These are phyloP conservation scores for Saimiri boliviensis DNA, from an alignment of 2,113 vertebrate species.

Conservation along the genomic window DNA sequence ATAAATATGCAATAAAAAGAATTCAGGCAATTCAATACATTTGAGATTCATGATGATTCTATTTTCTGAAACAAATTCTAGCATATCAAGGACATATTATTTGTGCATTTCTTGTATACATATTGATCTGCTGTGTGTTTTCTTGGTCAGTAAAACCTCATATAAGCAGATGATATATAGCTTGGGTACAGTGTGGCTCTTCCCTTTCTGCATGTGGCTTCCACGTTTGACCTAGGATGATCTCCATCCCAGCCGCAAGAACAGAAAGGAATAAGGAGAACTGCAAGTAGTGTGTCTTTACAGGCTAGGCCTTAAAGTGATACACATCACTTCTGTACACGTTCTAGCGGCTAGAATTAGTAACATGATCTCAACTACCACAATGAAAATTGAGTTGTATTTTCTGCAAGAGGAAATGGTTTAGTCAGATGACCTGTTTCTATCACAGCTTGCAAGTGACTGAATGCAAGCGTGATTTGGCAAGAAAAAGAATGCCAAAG, in stretches of 20 bases:
- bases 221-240: background rate
- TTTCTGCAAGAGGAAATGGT: background rate
- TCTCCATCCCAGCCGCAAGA: background rate
- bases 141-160: background rate
- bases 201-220: background rate
- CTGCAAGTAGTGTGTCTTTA: background rate
- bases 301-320: background rate
- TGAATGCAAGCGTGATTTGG: background rate
- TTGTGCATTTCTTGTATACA: background rate
- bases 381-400: background rate
- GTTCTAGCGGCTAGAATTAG: background rate
- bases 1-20: background rate
- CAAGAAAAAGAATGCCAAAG: background rate
- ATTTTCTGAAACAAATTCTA: background rate
- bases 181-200: background rate
- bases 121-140: background rate
- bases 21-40: background rate
- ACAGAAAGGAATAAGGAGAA: background rate
- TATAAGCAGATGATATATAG: background rate
- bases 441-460: background rate
- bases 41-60: background rate
- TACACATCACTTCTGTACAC: background rate
- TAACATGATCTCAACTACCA: background rate
- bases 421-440: background rate
- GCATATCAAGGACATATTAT: background rate